Base-by-base conservation (phyloP, 2,888 invertebrate genomes). In the Chirona hameri region DNA sequence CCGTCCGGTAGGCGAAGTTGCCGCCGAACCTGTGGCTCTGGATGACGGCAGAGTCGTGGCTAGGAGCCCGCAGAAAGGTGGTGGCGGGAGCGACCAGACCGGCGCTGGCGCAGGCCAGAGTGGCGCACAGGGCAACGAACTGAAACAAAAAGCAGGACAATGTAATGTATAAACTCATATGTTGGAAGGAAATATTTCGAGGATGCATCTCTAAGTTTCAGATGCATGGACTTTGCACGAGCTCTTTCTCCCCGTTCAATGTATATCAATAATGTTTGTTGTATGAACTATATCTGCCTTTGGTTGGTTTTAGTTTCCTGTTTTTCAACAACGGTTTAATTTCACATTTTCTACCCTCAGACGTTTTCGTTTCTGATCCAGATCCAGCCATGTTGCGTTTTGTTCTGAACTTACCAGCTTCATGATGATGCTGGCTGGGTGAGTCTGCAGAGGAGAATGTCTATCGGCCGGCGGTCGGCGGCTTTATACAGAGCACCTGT, bases 21-120 rank as follows among this genome's bases (percentile, higher is more conserved):
- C 39, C 39, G 39, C 39, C 39, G 39, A 39, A 7, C 39, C 39
- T 39, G 39, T 39, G 39, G 39, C 39, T 39, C 39, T 89, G 88
- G 86, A 90, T 89, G n/a, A 90, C 87, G 84, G 90, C 90, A 39
- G 89, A 89, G 88, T 90, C 90, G 84, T 89, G n/a, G n/a, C 87
- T 85, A 87, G 87, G 55, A 90, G 90, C 88, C 82, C 90, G 88
- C 81, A 89, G 86, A 81, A 88, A 84, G 81, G 87, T 85, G 83
- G 87, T 85, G 69, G 84, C 85, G 24, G 85, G 86, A 31, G 81
- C 55, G 29, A 85, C 79, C 39, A 86, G 39, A 14, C 85, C 84
- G 83, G 85, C 85, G 81, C 84, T 83, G 80, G 85, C 85, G 80
- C 83, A 85, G 80, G 85, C 85, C 48, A 84, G 83, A 60, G 85